These are phyloP conservation scores for Paratilapia polleni DNA, from an alignment of 2,113 vertebrate species.

Conservation along the genomic window DNA sequence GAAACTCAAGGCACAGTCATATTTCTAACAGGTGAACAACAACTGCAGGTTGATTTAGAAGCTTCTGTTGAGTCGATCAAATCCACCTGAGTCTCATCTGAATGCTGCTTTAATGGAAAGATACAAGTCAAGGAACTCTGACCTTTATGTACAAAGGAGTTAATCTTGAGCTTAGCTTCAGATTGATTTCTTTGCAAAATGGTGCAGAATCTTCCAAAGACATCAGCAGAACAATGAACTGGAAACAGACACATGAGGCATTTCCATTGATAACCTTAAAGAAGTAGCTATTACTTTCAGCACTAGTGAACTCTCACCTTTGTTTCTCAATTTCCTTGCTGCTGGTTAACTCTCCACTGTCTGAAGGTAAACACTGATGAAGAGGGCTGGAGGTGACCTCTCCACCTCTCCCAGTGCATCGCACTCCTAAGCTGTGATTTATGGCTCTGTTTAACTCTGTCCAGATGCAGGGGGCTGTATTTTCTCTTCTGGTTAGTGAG, in stretches of 20 bases:
- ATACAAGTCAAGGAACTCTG: background rate
- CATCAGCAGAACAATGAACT: background rate
- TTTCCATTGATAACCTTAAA: background rate
- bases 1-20: background rate
- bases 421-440: constrained; percentile 63
- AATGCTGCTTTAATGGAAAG: background rate
- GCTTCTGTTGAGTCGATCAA: background rate
- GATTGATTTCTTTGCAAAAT: background rate
- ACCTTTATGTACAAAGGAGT: background rate
- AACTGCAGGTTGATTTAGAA: background rate
- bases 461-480: constrained; percentile 74
- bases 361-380: constrained; percentile 55
- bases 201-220: background rate
- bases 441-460: constrained; percentile 57
- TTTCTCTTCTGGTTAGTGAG: constrained; percentile 54
- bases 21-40: background rate
- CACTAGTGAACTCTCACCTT: background rate
- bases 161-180: background rate
- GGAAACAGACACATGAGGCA: background rate
- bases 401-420: constrained; percentile 34
- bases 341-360: constrained; percentile 25
- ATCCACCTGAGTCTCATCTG: background rate
- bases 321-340: background rate
- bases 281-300: background rate
- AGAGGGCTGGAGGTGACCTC: constrained; percentile 39